These are phyloP conservation scores for Gryllus longicercus DNA, from an alignment of 2,888 invertebrate genomes.

Conservation along the genomic window DNA sequence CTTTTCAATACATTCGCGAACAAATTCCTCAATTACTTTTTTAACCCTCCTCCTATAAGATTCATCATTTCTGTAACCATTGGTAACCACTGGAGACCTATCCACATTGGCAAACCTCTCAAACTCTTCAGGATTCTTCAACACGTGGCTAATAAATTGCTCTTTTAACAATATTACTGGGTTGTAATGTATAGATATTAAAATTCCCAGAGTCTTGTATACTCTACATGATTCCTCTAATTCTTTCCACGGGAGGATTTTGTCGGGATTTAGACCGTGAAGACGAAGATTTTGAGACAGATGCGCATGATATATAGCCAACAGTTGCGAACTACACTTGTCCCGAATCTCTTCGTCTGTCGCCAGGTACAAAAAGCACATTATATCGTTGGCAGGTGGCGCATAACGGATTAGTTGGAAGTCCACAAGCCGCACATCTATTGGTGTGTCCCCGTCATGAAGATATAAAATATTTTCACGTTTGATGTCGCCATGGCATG, in stretches of 20 bases:
- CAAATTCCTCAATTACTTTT: not conserved
- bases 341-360: not conserved
- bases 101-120: not conserved
- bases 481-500: not conserved
- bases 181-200: not conserved
- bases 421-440: not conserved
- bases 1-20: not conserved
- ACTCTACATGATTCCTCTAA: not conserved
- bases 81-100: not conserved
- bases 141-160: not conserved
- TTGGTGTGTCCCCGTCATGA: not conserved
- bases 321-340: not conserved
- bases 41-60: not conserved
- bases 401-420: not conserved
- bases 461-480: not conserved
- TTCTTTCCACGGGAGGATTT: not conserved
- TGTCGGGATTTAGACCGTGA: not conserved
- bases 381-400: not conserved
- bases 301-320: not conserved
- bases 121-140: not conserved
- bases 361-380: not conserved
- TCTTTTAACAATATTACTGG: not conserved
- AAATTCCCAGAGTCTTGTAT: not conserved
- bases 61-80: not conserved
- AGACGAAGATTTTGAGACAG: not conserved